phyloP scores from a whole-genome alignment of 2,888 invertebrate genomes.

The Agonopterix alstromeriana region DNA sequence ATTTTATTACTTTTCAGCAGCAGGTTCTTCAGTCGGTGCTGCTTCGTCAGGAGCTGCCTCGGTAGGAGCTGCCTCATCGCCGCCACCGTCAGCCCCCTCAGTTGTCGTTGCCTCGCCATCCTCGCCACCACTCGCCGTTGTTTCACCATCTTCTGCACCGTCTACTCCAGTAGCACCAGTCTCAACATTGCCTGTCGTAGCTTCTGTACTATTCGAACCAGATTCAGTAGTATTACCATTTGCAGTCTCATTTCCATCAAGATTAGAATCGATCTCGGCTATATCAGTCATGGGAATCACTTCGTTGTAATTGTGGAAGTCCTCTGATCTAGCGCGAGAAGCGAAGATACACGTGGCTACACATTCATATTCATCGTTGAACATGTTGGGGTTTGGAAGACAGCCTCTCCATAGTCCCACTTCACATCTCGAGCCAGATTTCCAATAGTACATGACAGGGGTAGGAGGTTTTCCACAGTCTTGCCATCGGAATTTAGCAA shows the following conservation, averaged over 20 bases:
- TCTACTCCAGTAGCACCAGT: background rate
- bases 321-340: constrained; percentile 23
- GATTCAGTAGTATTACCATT: no score
- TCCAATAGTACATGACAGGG: constrained; percentile 58
- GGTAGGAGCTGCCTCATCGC: no score
- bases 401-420: constrained; percentile 62
- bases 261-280: background rate
- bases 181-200: background rate
- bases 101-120: no score
- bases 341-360: constrained; percentile 51
- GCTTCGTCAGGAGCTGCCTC: no score
- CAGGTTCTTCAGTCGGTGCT: no score
- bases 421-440: constrained; percentile 60
- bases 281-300: background rate
- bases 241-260: background rate
- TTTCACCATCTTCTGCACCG: background rate
- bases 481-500: constrained; percentile 44
- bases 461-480: constrained; percentile 49
- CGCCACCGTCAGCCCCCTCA: no score
- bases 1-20: no score
- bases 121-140: no score
- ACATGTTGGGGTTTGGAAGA: constrained; percentile 59
- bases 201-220: background rate
- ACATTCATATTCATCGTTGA: constrained; percentile 55
- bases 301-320: constrained; percentile 26